These are phyloP conservation scores for Chironomus tepperi DNA, from an alignment of 1,140 invertebrate genomes.

Conservation along the genomic window DNA sequence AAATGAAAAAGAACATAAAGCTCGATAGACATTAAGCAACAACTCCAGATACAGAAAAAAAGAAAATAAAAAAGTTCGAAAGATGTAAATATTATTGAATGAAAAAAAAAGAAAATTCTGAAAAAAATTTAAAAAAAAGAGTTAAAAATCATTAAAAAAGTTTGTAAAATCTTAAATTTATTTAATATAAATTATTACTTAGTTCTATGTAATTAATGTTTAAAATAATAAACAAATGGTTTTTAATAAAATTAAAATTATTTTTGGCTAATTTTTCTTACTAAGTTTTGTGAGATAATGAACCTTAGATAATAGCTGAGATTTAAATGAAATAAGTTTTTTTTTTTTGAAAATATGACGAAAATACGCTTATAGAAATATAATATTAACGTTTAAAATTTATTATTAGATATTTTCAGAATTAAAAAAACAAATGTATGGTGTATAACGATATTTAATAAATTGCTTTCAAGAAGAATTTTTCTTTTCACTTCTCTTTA, in stretches of 20 bases:
- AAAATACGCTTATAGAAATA: conserved; percentile 22
- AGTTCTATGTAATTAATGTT: conserved; percentile 14
- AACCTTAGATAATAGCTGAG: neutral
- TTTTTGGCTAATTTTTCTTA: conserved; percentile 9
- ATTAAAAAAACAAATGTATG: conserved; percentile 5
- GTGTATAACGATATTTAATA: conserved; percentile 14
- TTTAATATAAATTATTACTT: conserved; percentile 15
- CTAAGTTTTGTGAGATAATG: neutral
- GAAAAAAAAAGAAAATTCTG: neutral
- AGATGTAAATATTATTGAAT: neutral
- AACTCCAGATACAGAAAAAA: neutral
- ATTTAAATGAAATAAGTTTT: neutral
- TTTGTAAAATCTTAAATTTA: conserved; percentile 15
- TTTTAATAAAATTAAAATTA: conserved; percentile 11
- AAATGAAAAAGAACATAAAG: neutral
- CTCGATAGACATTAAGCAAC: neutral
- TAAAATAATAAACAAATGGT: conserved; percentile 1
- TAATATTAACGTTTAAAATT: conserved; percentile 4
- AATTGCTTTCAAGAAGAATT: conserved; percentile 2
- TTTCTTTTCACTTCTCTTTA: neutral
- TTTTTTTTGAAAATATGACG: neutral
- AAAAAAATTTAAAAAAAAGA: conserved; percentile 6
- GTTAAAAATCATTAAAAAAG: conserved; percentile 7
- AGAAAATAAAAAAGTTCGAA: neutral
- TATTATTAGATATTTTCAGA: conserved; percentile 3